Evolutionary conservation across 2,113 vertebrate species (phyloP), one percentile per base, ranked within the genome.

Genomic region (Serilophus lunatus): DNA sequence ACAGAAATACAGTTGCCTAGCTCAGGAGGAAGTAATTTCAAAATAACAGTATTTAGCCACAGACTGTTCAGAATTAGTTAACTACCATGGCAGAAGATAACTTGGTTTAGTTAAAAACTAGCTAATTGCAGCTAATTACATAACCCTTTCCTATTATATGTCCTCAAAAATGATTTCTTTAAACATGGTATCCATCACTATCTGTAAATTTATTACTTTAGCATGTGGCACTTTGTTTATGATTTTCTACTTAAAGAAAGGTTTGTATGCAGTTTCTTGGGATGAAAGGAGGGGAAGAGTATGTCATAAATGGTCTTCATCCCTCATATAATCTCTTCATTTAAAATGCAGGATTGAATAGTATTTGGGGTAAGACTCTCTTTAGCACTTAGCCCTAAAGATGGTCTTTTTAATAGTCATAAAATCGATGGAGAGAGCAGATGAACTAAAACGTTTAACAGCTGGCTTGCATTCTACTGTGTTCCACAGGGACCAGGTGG

Each of bases 391-490:
- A 93, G 50, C 36, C 60, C 40, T 88, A 63, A 90, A 87, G 23
- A 83, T 38, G 36, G 7, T 50, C 49, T 86, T 96, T 92, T 90
- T 80, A 88, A 92, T 47, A 88, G 33, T 44, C 4, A 3, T 63
- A 90, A 86, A 72, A 72, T 64, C 82, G 79, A 25, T 64, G 51
- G 38, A 71, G 40, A 63, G 66, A 92, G 82, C 70, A 90, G 44
- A 50, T 63, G 72, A 95, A 88, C 38, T 44, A 68, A 90, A 90
- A 77, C 33, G 35, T 82, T 92, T 91, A 94, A 93, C 45, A 33
- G 23, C 8, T 86, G n/a, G 18, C 40, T 85, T 92, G 60, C 44
- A 81, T 85, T 93, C 87, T 68, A n/a, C 59, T 26, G 14, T 26
- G 14, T 84, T 89, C 74, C 68, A 68, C 23, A 17, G 78, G 66